Base-by-base conservation (phyloP, 1,140 invertebrate genomes). In the Frieseomelitta varia region DNA sequence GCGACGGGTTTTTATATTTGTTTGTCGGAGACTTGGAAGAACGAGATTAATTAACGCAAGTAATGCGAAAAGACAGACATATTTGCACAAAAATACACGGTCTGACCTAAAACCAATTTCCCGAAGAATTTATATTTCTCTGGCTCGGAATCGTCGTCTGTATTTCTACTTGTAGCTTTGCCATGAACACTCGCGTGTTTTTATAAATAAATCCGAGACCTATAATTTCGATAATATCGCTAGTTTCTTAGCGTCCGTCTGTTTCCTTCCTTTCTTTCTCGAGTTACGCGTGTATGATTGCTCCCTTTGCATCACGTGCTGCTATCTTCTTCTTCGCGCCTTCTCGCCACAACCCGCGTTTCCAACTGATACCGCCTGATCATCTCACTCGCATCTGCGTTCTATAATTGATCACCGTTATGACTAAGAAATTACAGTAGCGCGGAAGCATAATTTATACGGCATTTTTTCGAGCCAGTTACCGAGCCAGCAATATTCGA, bases 381-480 rank as follows among this genome's bases (percentile, higher is more conserved):
- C 24, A 34, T 75, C 30, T 34, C 30, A 10, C 30, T 34, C 73
- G 73, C 53, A 55, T 24, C 27, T 27, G n/a, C 17, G 10, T 75
- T 34, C n/a, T 6, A 55, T 58, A 58, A 75, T 58, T 2, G 73
- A 75, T 75, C 11, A 19, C 53, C 15, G 51, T 14, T 21, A 34
- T 14, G 53, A 55, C 1, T 6, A 58, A 75, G 53, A 58, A 58
- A 34, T 30, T n/a, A 74, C 53, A 19, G 19, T 34, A 56, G 19
- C 72, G 15, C 24, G 73, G 73, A 75, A 58, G n/a, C 73, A 56
- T 74, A 55, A 74, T 74, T 74, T 21, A 14, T 17, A 27, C 6
- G 15, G 12, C 19, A 24, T 72, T 53, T 75, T 39, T 75, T 74
- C 73, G 53, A 56, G 17, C 73, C 12, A 24, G 19, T 34, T 55